These are phyloP conservation scores for Cyprinodon brontotheroides DNA, from an alignment of 2,113 vertebrate genomes.

Conservation along the genomic window DNA sequence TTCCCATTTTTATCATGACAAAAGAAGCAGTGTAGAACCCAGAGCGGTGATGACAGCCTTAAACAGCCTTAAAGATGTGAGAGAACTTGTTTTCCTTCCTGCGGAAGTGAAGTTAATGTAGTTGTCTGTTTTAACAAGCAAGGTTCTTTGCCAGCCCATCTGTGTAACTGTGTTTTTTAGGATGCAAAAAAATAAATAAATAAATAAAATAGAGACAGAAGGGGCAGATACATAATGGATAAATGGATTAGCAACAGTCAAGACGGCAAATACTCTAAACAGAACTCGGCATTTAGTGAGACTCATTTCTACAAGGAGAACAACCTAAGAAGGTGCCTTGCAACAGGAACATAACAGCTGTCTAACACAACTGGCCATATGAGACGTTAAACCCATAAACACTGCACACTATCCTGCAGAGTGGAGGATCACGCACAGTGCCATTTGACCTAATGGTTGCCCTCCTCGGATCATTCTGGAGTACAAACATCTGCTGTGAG, in stretches of 20 bases:
- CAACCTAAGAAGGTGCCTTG: constrained; percentile 20
- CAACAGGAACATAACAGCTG: constrained; percentile 38
- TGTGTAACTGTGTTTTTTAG: constrained; percentile 1
- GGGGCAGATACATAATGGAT: constrained; percentile 10
- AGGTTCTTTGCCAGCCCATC: constrained; percentile 27
- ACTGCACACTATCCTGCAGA: constrained; percentile 46
- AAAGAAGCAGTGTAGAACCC: constrained; percentile 57
- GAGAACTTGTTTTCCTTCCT: constrained; percentile 57
- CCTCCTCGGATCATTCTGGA: constrained; percentile 26
- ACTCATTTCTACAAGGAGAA: constrained; percentile 29
- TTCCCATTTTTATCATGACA: constrained; percentile 51
- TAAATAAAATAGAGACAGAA: neutral
- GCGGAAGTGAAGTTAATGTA: constrained; percentile 20
- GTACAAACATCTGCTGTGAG: constrained; percentile 49
- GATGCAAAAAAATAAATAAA: neutral
- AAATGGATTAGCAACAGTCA: constrained; percentile 34
- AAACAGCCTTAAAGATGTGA: constrained; percentile 40
- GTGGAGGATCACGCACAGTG: neutral
- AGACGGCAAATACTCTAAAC: constrained; percentile 29
- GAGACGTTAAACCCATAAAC: constrained; percentile 61
- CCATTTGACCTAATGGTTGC: constrained; percentile 48
- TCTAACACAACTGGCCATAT: constrained; percentile 32
- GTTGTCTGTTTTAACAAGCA: constrained; percentile 36
- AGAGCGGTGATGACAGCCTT: constrained; percentile 27
- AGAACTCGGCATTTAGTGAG: constrained; percentile 37